These are phyloP conservation scores for Penaeus monodon DNA, from an alignment of 2,888 invertebrate genomes.

Conservation along the genomic window DNA sequence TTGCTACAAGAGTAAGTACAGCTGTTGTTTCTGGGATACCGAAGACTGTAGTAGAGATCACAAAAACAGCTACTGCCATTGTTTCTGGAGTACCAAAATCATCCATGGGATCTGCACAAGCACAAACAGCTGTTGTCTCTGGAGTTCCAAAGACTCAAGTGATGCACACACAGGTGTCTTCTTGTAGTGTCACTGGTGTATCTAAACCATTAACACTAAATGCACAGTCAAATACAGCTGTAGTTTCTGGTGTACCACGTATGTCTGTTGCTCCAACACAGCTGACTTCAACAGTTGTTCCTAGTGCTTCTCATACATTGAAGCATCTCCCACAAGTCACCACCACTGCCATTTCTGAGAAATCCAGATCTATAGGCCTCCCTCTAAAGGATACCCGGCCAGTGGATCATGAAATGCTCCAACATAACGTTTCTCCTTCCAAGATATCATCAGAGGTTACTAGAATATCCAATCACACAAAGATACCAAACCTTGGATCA, in stretches of 20 bases:
- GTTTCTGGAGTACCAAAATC: constrained; percentile 36
- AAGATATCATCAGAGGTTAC: not conserved
- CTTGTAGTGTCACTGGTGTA: constrained; percentile 16
- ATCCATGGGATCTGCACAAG: constrained; percentile 26
- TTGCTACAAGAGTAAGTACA: constrained; percentile 20
- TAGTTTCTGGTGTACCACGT: constrained; percentile 41
- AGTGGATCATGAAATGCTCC: constrained; percentile 12
- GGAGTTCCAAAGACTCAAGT: constrained; percentile 1
- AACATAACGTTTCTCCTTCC: constrained; percentile 12
- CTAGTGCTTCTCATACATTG: constrained; percentile 11
- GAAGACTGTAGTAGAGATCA: constrained; percentile 14
- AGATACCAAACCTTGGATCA: constrained; percentile 2
- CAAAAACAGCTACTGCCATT: constrained; percentile 41
- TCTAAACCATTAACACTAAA: constrained; percentile 11
- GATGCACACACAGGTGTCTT: not conserved
- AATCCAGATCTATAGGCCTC: constrained; percentile 13
- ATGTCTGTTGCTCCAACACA: constrained; percentile 25
- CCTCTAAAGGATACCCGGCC: not conserved
- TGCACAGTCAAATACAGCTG: constrained; percentile 43
- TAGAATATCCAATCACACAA: not conserved
- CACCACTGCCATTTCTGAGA: constrained; percentile 17
- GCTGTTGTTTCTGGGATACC: constrained; percentile 41
- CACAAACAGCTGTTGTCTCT: constrained; percentile 30
- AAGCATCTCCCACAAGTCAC: constrained; percentile 19
- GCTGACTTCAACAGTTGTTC: constrained; percentile 22